Percentiles rank a stretch among this genome's conserved stretches.
These are phyloP conservation scores for Ormyrus rosae DNA, from an alignment of 2,888 invertebrate species.

Conservation along the genomic window DNA sequence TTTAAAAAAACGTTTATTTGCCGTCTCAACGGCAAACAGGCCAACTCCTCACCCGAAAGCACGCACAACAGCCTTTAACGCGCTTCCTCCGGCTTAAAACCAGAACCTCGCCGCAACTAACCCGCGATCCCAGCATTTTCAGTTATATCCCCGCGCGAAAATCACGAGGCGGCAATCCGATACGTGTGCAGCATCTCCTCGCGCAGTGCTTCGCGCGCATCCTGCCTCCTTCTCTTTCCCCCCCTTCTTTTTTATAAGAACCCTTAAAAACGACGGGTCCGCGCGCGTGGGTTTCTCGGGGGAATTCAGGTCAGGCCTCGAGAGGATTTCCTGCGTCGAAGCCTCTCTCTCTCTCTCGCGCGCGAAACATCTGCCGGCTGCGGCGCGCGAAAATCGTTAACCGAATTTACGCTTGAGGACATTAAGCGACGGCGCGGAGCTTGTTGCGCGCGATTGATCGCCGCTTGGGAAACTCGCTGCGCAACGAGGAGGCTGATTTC, in stretches of 20 bases:
- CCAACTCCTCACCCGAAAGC: too few relatives aligned
- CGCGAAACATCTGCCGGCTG: not conserved
- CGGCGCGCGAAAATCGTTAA: not conserved
- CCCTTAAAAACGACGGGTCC: constrained; percentile 39
- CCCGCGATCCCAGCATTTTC: not conserved
- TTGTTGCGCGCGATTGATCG: too few relatives aligned
- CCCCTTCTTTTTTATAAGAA: constrained; percentile 1
- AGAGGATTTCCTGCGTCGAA: constrained; percentile 45
- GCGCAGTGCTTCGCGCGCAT: not conserved
- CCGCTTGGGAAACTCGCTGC: too few relatives aligned
- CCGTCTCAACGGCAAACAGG: too few relatives aligned
- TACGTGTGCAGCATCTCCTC: not conserved
- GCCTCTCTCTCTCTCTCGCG: too few relatives aligned
- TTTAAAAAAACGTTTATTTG: too few relatives aligned
- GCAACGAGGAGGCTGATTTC: too few relatives aligned
- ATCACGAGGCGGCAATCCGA: constrained; percentile 11
- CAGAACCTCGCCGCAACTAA: not conserved
- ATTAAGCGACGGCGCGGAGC: too few relatives aligned
- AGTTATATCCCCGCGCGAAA: not conserved
- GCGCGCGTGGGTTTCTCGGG: constrained; percentile 35
- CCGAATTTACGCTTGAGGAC: not conserved
- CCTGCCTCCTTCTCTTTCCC: not conserved
- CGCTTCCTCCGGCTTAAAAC: too few relatives aligned
- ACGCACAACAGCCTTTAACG: too few relatives aligned
- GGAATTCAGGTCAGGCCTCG: constrained; percentile 48